phyloP scores from a whole-genome alignment of 2,797 vertebrate species.

The Amazona ochrocephala region DNA sequence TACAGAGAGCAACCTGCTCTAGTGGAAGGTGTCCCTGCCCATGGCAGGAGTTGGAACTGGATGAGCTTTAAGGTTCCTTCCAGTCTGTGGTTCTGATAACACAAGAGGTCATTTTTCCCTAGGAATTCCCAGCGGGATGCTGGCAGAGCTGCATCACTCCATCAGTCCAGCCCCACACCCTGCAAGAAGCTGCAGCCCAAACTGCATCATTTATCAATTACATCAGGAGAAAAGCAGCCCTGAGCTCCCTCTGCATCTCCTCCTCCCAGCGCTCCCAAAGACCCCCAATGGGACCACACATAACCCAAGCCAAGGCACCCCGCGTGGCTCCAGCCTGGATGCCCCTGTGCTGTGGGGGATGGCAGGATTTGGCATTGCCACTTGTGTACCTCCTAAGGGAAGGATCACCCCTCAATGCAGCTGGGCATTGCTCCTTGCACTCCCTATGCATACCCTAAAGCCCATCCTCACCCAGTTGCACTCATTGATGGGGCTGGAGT shows the following conservation, averaged over 20 bases:
- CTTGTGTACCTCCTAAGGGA: accelerated
- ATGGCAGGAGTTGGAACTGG: neutral
- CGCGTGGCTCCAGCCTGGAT: neutral
- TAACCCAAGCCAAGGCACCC: accelerated
- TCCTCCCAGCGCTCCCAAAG: neutral
- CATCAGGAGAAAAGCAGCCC: neutral
- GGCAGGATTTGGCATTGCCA: neutral
- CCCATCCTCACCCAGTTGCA: neutral
- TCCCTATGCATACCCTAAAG: neutral
- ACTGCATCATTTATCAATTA: neutral
- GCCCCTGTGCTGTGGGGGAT: neutral
- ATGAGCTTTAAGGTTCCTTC: neutral
- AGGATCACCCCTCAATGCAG: neutral
- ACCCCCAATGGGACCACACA: accelerated
- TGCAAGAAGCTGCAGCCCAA: neutral
- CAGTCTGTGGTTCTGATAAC: neutral
- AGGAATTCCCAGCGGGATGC: neutral
- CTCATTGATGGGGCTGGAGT: accelerated
- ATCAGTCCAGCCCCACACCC: neutral
- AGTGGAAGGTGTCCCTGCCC: neutral
- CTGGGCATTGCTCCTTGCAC: accelerated
- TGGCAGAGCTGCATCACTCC: neutral
- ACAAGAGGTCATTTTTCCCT: neutral
- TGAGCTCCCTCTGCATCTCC: neutral
- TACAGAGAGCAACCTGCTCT: neutral